These are phyloP conservation scores for Pimephales promelas DNA, from an alignment of 2,113 vertebrate genomes.

Conservation along the genomic window DNA sequence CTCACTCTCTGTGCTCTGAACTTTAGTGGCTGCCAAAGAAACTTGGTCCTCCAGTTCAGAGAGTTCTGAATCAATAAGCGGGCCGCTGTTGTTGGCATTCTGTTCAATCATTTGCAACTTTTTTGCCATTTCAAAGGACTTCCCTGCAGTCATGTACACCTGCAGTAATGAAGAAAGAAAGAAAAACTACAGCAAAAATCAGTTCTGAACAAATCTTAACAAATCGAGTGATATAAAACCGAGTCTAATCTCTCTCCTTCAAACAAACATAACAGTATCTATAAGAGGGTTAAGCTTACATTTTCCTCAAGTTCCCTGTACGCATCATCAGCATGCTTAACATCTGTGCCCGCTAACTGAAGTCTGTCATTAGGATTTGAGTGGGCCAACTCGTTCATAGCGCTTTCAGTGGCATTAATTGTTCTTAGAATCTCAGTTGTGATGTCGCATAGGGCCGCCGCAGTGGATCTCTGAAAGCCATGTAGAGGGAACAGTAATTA, in stretches of 20 bases:
- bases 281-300: conserved; percentile 71
- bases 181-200: neutral
- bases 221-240: neutral
- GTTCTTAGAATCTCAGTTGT: conserved; percentile 83
- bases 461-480: conserved; percentile 80
- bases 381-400: conserved; percentile 73
- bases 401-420: conserved; percentile 82
- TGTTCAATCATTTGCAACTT: conserved; percentile 72
- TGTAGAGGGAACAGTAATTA: conserved; percentile 71
- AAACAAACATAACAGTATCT: conserved; percentile 42
- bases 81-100: conserved; percentile 58
- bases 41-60: conserved; percentile 89
- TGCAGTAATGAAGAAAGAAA: conserved; percentile 60
- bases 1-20: conserved; percentile 84
- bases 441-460: conserved; percentile 85
- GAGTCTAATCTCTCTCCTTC: conserved; percentile 1
- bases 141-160: conserved; percentile 81
- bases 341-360: conserved; percentile 68
- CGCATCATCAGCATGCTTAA: conserved; percentile 76
- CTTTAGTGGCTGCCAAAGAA: conserved; percentile 75
- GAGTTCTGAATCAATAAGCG: conserved; percentile 82
- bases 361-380: conserved; percentile 67
- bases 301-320: conserved; percentile 83
- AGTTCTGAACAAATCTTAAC: neutral
- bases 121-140: conserved; percentile 63